Conservation (phyloP, 2,888 invertebrate genomes). For the Campoplex nolae region DNA sequence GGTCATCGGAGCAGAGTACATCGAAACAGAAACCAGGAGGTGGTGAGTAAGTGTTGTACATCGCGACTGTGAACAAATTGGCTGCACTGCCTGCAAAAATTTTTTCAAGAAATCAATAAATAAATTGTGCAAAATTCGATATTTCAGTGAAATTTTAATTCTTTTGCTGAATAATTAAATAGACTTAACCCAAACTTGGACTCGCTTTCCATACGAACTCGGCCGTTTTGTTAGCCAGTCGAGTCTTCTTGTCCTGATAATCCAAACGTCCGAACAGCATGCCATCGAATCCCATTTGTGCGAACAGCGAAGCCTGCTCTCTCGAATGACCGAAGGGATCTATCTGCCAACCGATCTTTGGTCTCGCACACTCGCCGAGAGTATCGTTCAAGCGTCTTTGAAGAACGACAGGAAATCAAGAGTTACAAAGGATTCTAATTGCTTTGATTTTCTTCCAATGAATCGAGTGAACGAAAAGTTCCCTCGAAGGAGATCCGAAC, state of each 20-base stretch:
- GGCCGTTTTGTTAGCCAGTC: constrained; percentile 87
- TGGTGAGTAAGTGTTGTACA: constrained; percentile 93
- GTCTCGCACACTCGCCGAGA: constrained; percentile 90
- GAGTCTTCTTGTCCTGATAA: constrained; percentile 91
- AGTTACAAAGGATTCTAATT: neutral
- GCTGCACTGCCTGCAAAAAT: constrained; percentile 86
- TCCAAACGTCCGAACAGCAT: constrained; percentile 94
- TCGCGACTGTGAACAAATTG: constrained; percentile 93
- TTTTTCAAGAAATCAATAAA: neutral
- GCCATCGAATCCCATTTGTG: constrained; percentile 95
- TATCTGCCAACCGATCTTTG: constrained; percentile 92
- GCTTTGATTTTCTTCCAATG: no score
- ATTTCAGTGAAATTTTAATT: neutral
- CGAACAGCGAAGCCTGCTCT: constrained; percentile 93
- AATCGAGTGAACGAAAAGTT: no score
- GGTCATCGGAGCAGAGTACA: constrained; percentile 92
- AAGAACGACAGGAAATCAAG: constrained; percentile 14
- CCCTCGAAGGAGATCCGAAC: no score
- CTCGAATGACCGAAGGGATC: constrained; percentile 95
- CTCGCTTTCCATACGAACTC: constrained; percentile 95
- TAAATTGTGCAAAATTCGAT: constrained; percentile 42
- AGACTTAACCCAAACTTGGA: constrained; percentile 88
- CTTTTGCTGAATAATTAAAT: neutral
- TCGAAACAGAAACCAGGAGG: constrained; percentile 98
- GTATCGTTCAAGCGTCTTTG: constrained; percentile 86